Evolutionary conservation across 1,140 invertebrate genomes (phyloP).

Genomic region (Calliphora vicina): DNA sequence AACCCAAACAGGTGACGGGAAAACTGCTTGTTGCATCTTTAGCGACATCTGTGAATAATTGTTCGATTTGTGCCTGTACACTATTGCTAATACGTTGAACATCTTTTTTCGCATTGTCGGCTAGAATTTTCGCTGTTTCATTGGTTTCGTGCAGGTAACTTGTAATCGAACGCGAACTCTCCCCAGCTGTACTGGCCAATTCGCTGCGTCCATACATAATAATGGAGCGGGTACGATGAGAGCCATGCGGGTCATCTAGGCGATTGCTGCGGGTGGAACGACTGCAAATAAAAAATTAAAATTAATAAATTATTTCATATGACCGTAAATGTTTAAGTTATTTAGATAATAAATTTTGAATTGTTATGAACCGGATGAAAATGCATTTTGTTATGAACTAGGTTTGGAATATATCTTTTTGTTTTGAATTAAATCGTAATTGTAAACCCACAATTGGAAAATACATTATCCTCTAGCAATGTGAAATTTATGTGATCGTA

Average conservation of each 20-base stretch:
- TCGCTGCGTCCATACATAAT: slow-evolving; percentile 63
- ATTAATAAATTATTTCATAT: too few species aligned
- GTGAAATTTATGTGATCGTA: too few species aligned
- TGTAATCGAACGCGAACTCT: slow-evolving; percentile 52
- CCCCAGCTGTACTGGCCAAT: slow-evolving; percentile 54
- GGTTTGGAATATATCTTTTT: too few species aligned
- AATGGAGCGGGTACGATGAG: slow-evolving; percentile 61
- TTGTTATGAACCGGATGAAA: too few species aligned
- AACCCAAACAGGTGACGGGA: slow-evolving; percentile 83
- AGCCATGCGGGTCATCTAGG: slow-evolving; percentile 59
- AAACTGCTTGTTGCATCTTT: slow-evolving; percentile 72
- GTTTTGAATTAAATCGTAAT: too few species aligned
- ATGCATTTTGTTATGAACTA: too few species aligned
- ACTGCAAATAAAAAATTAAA: background rate
- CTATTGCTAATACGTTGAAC: slow-evolving; percentile 70
- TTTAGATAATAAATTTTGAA: too few species aligned
- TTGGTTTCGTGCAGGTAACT: slow-evolving; percentile 55
- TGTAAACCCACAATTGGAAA: too few species aligned
- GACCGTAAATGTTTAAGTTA: too few species aligned
- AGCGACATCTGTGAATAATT: slow-evolving; percentile 83
- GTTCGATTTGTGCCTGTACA: slow-evolving; percentile 84
- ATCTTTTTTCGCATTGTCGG: slow-evolving; percentile 57
- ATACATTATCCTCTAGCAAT: too few species aligned
- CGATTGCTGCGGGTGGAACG: slow-evolving; percentile 60
- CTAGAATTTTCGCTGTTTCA: slow-evolving; percentile 53